Evolutionary conservation across 2,113 vertebrate genomes (phyloP).

Genomic region (Butastur rufipennis): DNA sequence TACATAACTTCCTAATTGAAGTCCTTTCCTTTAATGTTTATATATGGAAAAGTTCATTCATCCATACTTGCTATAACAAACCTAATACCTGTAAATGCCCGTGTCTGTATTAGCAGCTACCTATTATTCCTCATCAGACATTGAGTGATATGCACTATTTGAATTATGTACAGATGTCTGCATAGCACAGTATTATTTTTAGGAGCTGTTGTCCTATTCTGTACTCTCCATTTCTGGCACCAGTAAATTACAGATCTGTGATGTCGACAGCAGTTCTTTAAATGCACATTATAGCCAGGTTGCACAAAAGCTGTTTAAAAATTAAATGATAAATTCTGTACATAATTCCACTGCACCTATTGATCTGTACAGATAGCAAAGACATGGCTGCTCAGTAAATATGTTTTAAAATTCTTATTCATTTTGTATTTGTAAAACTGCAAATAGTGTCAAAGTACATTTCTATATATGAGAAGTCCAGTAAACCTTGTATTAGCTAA

Average conservation of each 20-base stretch:
- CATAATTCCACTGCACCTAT: constrained; percentile 12
- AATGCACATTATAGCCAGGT: constrained; percentile 34
- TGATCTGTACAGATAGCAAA: constrained; percentile 29
- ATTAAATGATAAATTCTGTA: not conserved
- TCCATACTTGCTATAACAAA: not conserved
- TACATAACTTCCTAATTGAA: not conserved
- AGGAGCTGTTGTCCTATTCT: constrained; percentile 34
- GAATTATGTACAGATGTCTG: constrained; percentile 51
- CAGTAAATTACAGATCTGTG: not conserved
- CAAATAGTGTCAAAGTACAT: constrained; percentile 44
- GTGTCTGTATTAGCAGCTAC: constrained; percentile 45
- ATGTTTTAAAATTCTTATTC: constrained; percentile 33
- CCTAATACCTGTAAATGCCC: constrained; percentile 34
- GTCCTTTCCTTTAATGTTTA: constrained; percentile 11
- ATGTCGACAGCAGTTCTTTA: constrained; percentile 28
- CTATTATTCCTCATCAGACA: constrained; percentile 34
- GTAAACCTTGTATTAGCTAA: constrained; percentile 25
- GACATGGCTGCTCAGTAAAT: constrained; percentile 32
- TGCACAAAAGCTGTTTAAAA: constrained; percentile 42
- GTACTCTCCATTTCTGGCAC: constrained; percentile 7
- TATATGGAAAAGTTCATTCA: constrained; percentile 16
- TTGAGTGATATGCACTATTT: constrained; percentile 58
- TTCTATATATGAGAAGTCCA: constrained; percentile 40
- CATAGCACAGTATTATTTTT: constrained; percentile 52
- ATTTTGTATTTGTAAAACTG: constrained; percentile 54